A percentile compares a stretch with the other conserved stretches of the same genome.
These are phyloP conservation scores for Oceanites oceanicus DNA, from an alignment of 2,113 vertebrate genomes.

Conservation along the genomic window DNA sequence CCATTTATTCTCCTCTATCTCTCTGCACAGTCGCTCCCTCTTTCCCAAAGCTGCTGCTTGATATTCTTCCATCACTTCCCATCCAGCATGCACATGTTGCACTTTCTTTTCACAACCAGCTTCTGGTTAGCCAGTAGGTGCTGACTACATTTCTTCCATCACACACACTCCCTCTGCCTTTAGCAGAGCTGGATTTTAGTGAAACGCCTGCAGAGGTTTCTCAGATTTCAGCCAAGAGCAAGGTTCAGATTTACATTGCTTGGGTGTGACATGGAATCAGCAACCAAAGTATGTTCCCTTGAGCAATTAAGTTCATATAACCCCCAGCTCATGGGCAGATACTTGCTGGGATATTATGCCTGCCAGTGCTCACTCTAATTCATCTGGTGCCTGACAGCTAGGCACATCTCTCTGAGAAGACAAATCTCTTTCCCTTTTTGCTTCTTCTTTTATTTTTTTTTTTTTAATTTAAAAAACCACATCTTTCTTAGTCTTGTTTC, in stretches of 20 bases:
- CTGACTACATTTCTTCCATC: neutral
- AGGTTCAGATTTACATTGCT: conserved; percentile 19
- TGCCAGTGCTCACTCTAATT: neutral
- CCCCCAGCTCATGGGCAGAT: neutral
- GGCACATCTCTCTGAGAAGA: neutral
- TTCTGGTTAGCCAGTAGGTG: neutral
- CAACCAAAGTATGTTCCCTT: conserved; percentile 29
- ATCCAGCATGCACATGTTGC: neutral
- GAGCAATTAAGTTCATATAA: conserved; percentile 13
- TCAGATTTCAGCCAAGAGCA: conserved; percentile 43
- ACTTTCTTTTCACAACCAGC: neutral
- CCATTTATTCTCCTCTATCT: neutral
- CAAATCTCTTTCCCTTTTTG: neutral
- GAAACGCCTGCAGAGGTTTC: neutral
- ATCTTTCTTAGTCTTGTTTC: neutral
- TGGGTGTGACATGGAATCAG: conserved; percentile 46
- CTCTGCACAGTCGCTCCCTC: neutral
- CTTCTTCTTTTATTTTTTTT: neutral
- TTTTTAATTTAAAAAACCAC: fast-evolving
- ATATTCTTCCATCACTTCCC: neutral
- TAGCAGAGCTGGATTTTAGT: neutral
- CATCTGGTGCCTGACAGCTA: neutral
- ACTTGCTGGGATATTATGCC: neutral
- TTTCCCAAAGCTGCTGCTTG: neutral
- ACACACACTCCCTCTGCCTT: neutral